Conservation (phyloP, 2,797 vertebrate species). For the Rhynchonycteris naso region DNA sequence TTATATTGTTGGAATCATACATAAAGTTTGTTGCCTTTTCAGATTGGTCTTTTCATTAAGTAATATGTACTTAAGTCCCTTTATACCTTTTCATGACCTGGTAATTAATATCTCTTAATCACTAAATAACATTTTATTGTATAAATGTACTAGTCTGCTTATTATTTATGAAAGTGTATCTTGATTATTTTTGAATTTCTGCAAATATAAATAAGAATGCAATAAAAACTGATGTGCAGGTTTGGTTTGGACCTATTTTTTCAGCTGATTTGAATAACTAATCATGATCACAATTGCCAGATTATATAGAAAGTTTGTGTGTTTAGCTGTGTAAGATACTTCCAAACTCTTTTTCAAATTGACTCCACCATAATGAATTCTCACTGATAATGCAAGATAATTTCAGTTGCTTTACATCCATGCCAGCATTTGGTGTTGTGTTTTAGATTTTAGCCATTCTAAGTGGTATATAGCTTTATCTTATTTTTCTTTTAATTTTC, state of each 20-base stretch:
- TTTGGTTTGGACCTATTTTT: too few relatives aligned
- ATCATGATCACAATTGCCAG: too few relatives aligned
- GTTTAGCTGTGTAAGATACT: not conserved
- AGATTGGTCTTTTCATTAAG: too few relatives aligned
- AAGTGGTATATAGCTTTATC: not conserved
- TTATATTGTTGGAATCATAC: too few relatives aligned
- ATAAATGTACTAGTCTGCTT: not conserved
- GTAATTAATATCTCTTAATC: not conserved
- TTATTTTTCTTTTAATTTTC: too few relatives aligned
- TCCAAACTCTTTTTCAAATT: not conserved
- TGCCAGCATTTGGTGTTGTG: not conserved
- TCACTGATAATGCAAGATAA: not conserved
- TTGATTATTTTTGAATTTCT: too few relatives aligned
- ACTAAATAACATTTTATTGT: not conserved
- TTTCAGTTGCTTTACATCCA: not conserved
- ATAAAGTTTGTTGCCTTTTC: too few relatives aligned
- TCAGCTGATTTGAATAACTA: too few relatives aligned
- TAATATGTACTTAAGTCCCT: not conserved
- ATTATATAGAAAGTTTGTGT: not conserved
- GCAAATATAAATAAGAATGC: too few relatives aligned
- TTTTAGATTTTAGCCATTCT: not conserved
- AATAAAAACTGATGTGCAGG: too few relatives aligned
- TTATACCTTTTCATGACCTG: not conserved
- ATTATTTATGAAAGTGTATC: not conserved
- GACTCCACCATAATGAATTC: not conserved